phyloP scores from a whole-genome alignment of 1,140 invertebrate genomes.

The Heliconius eleuchia region DNA sequence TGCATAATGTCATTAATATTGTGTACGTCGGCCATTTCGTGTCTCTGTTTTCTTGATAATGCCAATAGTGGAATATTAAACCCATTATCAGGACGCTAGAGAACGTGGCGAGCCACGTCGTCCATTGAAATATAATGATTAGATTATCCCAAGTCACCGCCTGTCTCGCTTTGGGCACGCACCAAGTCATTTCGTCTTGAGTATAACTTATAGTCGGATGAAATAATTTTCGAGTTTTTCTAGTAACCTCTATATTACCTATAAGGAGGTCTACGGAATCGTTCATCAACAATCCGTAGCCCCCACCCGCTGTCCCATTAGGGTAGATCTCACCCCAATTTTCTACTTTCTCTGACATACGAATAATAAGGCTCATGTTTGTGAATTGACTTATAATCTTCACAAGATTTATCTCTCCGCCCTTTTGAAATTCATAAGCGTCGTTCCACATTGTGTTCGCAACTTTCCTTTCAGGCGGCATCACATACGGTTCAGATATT shows the following conservation, averaged over 20 bases:
- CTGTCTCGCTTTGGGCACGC: constrained; percentile 66
- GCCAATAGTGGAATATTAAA: constrained; percentile 69
- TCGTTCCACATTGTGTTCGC: constrained; percentile 59
- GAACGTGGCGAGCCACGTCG: constrained; percentile 74
- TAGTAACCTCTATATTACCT: constrained; percentile 77
- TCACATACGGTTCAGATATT: constrained; percentile 76
- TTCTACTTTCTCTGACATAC: constrained; percentile 67
- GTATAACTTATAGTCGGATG: constrained; percentile 74
- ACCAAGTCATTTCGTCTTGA: constrained; percentile 80
- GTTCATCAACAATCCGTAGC: constrained; percentile 61
- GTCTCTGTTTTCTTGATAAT: constrained; percentile 62
- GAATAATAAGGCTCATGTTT: constrained; percentile 71
- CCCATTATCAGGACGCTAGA: constrained; percentile 64
- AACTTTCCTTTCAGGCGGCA: constrained; percentile 65
- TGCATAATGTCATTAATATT: constrained; percentile 75
- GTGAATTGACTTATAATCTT: constrained; percentile 75
- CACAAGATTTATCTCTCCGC: constrained; percentile 75
- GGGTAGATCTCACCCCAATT: constrained; percentile 68
- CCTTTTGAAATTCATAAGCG: constrained; percentile 71
- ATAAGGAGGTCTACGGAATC: constrained; percentile 71
- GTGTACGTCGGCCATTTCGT: constrained; percentile 78
- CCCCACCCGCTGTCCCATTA: constrained; percentile 66
- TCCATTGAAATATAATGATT: constrained; percentile 76
- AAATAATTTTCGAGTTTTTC: constrained; percentile 71
- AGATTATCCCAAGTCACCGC: constrained; percentile 75